phyloP scores from a whole-genome alignment of 2,797 vertebrate genomes.

The Sebastes itinus region DNA sequence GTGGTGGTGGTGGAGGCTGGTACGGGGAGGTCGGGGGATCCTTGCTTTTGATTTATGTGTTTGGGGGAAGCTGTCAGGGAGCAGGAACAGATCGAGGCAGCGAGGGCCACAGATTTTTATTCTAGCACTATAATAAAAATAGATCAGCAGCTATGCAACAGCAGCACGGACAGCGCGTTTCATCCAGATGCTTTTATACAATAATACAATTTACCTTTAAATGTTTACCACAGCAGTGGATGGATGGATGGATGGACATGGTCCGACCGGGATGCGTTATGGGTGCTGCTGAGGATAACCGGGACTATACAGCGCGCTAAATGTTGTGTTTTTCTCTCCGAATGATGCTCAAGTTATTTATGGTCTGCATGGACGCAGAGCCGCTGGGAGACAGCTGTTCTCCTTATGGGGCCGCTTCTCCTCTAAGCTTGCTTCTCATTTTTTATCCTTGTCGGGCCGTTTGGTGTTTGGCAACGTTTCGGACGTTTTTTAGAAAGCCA shows the following conservation, averaged over 20 bases:
- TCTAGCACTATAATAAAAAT: constrained; percentile 79
- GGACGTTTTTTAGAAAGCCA: background rate
- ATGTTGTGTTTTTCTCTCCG: constrained; percentile 34
- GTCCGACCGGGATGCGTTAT: background rate
- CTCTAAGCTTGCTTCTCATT: background rate
- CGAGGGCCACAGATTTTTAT: constrained; percentile 82
- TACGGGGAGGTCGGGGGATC: constrained; percentile 81
- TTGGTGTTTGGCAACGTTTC: background rate
- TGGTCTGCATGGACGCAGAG: constrained; percentile 23
- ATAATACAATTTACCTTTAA: background rate
- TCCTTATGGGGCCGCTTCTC: constrained; percentile 8
- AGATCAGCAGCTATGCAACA: constrained; percentile 72
- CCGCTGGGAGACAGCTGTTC: constrained; percentile 45
- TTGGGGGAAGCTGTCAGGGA: constrained; percentile 84
- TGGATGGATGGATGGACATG: background rate
- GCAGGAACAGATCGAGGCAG: constrained; percentile 67
- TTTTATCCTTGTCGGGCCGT: constrained; percentile 9
- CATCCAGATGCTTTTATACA: constrained; percentile 17
- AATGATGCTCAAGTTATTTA: constrained; percentile 53
- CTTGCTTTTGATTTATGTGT: constrained; percentile 87
- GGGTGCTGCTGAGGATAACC: constrained; percentile 31
- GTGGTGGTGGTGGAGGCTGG: constrained; percentile 51
- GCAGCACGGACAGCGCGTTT: constrained; percentile 60
- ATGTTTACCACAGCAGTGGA: background rate
- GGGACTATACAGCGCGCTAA: background rate